Evolutionary conservation across 2,888 invertebrate species (phyloP).

Genomic region (Seira ritae): DNA sequence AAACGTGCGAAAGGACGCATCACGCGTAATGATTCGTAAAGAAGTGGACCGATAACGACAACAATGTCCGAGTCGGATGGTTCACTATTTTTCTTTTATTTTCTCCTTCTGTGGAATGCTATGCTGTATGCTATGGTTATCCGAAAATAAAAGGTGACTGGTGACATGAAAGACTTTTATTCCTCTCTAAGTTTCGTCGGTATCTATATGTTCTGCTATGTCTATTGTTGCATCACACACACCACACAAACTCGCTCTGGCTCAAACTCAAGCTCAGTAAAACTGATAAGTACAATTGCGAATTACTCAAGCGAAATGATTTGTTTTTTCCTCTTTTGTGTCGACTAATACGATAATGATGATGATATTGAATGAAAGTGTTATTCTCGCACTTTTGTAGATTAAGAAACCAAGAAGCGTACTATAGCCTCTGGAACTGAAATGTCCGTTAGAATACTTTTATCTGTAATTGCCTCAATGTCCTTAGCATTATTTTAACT

Average conservation of each 20-base stretch:
- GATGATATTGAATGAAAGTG: neutral
- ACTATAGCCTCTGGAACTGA: no score
- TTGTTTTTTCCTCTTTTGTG: slow-evolving; percentile 40
- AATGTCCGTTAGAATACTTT: no score
- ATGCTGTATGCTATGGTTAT: slow-evolving; percentile 3
- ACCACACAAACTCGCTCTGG: neutral
- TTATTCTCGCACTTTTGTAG: neutral
- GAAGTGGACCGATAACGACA: slow-evolving; percentile 57
- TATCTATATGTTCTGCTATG: neutral
- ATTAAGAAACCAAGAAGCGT: neutral
- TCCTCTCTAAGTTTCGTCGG: slow-evolving; percentile 11
- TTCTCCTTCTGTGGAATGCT: neutral
- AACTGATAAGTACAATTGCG: slow-evolving; percentile 36
- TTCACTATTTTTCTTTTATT: slow-evolving; percentile 10
- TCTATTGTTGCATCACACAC: neutral
- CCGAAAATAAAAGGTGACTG: neutral
- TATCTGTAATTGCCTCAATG: no score
- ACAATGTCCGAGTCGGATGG: slow-evolving; percentile 26
- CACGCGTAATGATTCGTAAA: slow-evolving; percentile 58
- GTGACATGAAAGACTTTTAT: slow-evolving; percentile 45
- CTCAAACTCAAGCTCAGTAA: no score
- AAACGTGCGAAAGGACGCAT: slow-evolving; percentile 35
- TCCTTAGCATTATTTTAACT: no score
- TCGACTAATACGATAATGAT: slow-evolving; percentile 7
- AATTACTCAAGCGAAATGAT: slow-evolving; percentile 56